These are phyloP conservation scores for Staurois parvus DNA, from an alignment of 2,797 vertebrate species.

Conservation along the genomic window DNA sequence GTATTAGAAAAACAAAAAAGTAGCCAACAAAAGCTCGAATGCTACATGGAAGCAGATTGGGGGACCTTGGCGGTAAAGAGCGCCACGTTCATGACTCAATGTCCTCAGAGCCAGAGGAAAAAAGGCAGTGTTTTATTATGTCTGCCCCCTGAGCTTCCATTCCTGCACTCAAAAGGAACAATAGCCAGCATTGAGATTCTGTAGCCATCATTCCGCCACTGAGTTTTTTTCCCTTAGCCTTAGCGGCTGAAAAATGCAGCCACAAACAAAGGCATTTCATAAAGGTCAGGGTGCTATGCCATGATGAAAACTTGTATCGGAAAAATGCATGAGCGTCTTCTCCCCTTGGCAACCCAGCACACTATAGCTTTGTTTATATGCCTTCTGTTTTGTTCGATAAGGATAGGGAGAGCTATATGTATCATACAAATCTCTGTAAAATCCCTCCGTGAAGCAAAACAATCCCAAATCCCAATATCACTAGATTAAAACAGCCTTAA, in stretches of 20 bases:
- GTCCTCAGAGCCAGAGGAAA: conserved; percentile 17
- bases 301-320: conserved; percentile 28
- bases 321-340: conserved; percentile 38
- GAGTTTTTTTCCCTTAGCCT: conserved; percentile 25
- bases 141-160: conserved; percentile 54
- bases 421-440: conserved; percentile 6
- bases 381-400: conserved; percentile 54
- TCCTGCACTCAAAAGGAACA: conserved; percentile 51
- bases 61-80: conserved; percentile 16
- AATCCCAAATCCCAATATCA: not conserved
- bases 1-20: conserved; percentile 39
- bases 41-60: conserved; percentile 4
- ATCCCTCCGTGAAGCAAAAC: not conserved
- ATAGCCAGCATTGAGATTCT: conserved; percentile 55
- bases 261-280: conserved; percentile 49
- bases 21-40: conserved; percentile 51
- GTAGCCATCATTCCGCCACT: conserved; percentile 11
- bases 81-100: conserved; percentile 25
- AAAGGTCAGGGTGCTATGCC: conserved; percentile 46
- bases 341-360: conserved; percentile 39
- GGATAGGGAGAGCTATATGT: conserved; percentile 8
- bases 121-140: conserved; percentile 24
- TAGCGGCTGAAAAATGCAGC: conserved; percentile 40
- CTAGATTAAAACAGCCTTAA: not conserved
- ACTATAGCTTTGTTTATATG: conserved; percentile 47